Base-by-base conservation (phyloP, 1,140 invertebrate species). In the Drosophila auraria region DNA sequence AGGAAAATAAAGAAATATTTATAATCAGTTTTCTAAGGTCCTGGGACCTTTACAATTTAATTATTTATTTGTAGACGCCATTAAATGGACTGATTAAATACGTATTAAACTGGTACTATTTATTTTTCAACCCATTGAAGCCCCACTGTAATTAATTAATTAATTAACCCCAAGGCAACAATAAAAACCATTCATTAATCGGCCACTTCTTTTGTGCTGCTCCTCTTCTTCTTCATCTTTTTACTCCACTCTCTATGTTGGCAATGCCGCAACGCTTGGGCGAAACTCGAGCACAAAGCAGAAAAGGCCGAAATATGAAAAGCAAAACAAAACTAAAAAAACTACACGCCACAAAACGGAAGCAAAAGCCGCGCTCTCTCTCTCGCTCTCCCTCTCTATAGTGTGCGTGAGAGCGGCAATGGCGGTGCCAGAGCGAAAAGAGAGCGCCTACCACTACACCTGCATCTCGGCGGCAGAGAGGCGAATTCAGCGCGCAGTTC, bases 301-400 rank as follows among this genome's bases (percentile, higher is more conserved):
- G 36, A 78, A 65, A 57, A 51, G 36, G 20, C 65, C 80, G 84
- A 89, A 87, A 87, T 87, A 84, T 84, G 81, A 62, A 89, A 87
- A 87, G 78, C 84, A 87, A 89, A 87, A 87, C 84, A 87, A 87
- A 87, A 87, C 84, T 89, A 89, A 89, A 89, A 87, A 78, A 83
- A 87, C 64, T 80, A 79, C 59, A 80, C 68, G 64, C 45, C 64
- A 61, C 50, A 65, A 80, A 79, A 63, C 83, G 64, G 63, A 83
- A 65, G 63, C 78, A 77, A 44, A 56, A 54, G 45, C 49, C 49
- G 60, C 58, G 36, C 59, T 49, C 61, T 51, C 49, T 51, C 49
- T n/a, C 8, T 5, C 25, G 3, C 47, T 15, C 20, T 15, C 23
- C 14, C 1, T 5, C 4, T 54, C 51, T 15, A 5, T 38, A 14